Evolutionary conservation across 2,797 vertebrate genomes (phyloP).

Genomic region (Rhynchonycteris naso): DNA sequence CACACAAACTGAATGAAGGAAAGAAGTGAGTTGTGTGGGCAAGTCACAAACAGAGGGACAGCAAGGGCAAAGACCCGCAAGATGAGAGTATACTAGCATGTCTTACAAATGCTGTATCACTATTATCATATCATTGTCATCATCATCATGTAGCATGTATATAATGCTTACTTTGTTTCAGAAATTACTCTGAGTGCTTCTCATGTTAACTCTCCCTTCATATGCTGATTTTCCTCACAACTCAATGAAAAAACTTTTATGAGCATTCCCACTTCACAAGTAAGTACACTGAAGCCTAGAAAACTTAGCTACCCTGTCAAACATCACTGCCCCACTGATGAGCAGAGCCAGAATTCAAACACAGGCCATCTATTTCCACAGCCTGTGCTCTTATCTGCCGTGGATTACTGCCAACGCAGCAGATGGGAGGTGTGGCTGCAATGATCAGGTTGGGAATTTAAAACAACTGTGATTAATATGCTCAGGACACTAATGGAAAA

Average conservation of each 20-base stretch:
- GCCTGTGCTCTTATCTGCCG: background rate
- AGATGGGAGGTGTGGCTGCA: background rate
- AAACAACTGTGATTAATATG: background rate
- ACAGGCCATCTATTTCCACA: background rate
- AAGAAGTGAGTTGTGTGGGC: background rate
- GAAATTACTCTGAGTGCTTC: conserved; percentile 4
- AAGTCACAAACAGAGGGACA: background rate
- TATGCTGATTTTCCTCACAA: background rate
- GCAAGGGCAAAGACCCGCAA: background rate
- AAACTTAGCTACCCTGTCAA: background rate
- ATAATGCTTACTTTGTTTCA: background rate
- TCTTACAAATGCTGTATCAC: background rate
- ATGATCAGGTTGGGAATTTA: background rate
- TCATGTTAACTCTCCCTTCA: background rate
- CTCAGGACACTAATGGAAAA: background rate
- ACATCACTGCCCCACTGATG: background rate
- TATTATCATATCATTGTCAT: background rate
- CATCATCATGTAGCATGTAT: background rate
- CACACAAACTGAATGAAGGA: background rate
- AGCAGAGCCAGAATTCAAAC: background rate
- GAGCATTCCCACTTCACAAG: background rate
- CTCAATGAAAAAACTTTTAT: background rate
- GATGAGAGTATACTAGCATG: background rate
- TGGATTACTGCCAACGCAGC: background rate
- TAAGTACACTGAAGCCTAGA: background rate